A percentile compares a stretch with the other conserved stretches of the same genome.
Evolutionary conservation across 2,888 invertebrate species (phyloP).

Genomic region (Galerucella pusilla): DNA sequence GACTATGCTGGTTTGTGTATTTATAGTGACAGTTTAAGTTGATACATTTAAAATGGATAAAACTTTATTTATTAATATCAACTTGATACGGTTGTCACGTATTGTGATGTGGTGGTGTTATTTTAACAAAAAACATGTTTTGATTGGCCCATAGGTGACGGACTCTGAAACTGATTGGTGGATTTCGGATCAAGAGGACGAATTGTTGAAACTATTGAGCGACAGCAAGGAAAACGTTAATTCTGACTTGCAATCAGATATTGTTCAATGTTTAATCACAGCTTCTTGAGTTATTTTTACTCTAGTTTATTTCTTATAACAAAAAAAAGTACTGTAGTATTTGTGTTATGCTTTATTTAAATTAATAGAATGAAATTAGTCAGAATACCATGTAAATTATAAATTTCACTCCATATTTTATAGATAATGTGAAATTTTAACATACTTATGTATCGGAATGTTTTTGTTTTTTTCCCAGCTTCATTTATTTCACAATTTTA

Average conservation of each 20-base stretch:
- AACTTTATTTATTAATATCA: neutral
- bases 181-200: constrained; percentile 83
- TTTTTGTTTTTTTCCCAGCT: too few relatives aligned
- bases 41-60: neutral
- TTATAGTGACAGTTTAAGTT: constrained; percentile 1
- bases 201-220: constrained; percentile 78
- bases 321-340: constrained; percentile 34
- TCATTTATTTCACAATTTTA: too few relatives aligned
- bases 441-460: neutral
- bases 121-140: constrained; percentile 61
- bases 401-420: too few relatives aligned
- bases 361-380: constrained; percentile 29
- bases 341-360: constrained; percentile 34
- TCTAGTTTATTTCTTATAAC: constrained; percentile 37
- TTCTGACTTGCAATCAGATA: constrained; percentile 62
- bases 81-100: constrained; percentile 4
- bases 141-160: constrained; percentile 64
- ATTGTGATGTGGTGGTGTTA: constrained; percentile 53
- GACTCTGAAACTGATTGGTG: constrained; percentile 82
- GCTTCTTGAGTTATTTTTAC: constrained; percentile 46
- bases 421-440: too few relatives aligned
- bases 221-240: constrained; percentile 75
- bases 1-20: neutral
- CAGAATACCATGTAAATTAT: constrained; percentile 21
- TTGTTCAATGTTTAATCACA: constrained; percentile 60